A percentile compares a stretch with the other conserved stretches of the same genome.
Evolutionary conservation across 2,113 vertebrate genomes (phyloP).

Genomic region (Phrynocephalus versicolor): DNA sequence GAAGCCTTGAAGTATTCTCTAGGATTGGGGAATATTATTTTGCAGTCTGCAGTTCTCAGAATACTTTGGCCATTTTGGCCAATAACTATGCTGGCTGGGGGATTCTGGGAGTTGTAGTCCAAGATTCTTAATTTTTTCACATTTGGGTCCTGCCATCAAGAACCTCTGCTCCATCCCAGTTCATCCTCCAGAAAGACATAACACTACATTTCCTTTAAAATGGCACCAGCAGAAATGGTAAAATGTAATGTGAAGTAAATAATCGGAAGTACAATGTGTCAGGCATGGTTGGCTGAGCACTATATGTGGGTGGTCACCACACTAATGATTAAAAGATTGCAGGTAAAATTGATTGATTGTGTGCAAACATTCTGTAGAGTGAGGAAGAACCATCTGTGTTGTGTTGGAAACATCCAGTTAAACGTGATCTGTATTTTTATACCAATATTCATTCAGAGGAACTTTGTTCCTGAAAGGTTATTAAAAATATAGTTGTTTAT

Average conservation of each 20-base stretch:
- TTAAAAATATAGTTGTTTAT: slow-evolving; percentile 17
- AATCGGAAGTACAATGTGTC: not conserved
- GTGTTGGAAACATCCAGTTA: not conserved
- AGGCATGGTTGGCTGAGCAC: not conserved
- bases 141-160: no score
- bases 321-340: not conserved
- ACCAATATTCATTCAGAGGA: not conserved
- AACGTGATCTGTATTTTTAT: not conserved
- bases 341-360: not conserved
- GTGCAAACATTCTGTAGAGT: not conserved
- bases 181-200: not conserved
- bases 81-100: not conserved
- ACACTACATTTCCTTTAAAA: not conserved
- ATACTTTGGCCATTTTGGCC: no score
- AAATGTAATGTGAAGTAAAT: not conserved
- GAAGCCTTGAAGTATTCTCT: not conserved
- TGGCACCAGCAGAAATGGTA: not conserved
- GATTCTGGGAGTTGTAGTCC: no score
- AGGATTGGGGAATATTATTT: no score
- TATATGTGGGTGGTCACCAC: not conserved
- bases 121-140: no score
- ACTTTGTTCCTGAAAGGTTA: slow-evolving; percentile 7
- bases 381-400: not conserved
- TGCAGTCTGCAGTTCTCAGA: no score
- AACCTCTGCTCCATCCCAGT: not conserved